phyloP scores from a whole-genome alignment of 2,797 vertebrate species.

The Bradypodion ventrale region DNA sequence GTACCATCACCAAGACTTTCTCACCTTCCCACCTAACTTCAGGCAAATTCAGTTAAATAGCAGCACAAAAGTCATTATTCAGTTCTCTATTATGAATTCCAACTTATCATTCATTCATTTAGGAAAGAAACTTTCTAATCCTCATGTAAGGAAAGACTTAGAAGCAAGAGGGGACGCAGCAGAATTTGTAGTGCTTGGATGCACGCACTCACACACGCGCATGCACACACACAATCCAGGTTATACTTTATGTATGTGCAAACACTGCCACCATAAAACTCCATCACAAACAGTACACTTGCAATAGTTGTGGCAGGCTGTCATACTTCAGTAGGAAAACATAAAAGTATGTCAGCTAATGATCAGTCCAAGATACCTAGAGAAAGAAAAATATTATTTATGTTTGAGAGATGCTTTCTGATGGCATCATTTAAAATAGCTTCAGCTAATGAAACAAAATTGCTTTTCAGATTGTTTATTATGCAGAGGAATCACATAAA shows the following conservation, averaged over 20 bases:
- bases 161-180: background rate
- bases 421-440: background rate
- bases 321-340: background rate
- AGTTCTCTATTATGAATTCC: background rate
- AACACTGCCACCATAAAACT: background rate
- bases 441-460: slow-evolving; percentile 2
- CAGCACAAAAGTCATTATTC: background rate
- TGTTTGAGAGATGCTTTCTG: background rate
- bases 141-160: background rate
- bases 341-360: background rate
- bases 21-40: background rate
- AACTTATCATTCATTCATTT: background rate
- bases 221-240: background rate
- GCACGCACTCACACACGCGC: too few relatives aligned
- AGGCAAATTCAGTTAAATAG: background rate
- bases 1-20: background rate
- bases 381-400: background rate
- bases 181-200: background rate
- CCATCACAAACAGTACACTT: background rate
- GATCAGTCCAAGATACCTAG: background rate
- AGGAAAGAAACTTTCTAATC: background rate
- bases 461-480: background rate
- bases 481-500: slow-evolving; percentile 1
- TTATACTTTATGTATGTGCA: background rate
- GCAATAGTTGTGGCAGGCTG: background rate